A percentile compares a stretch with the other conserved stretches of the same genome.
Evolutionary conservation across 2,113 vertebrate genomes (phyloP).

Genomic region (Myrmecobius fasciatus): DNA sequence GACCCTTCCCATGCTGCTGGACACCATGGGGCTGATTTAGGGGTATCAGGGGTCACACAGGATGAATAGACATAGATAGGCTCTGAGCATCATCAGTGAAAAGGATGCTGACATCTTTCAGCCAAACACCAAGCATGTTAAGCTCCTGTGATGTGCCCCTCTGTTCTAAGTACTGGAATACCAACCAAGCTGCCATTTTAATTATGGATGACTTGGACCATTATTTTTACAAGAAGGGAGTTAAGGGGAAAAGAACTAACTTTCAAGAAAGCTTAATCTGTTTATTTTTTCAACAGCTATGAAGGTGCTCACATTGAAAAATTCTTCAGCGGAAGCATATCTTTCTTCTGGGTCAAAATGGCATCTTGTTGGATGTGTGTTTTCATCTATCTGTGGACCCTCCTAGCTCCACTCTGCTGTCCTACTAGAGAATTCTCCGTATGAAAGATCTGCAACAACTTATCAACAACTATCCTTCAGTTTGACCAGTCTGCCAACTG

Average conservation of each 20-base stretch:
- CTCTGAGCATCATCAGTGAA: not conserved
- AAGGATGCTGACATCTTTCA: not conserved
- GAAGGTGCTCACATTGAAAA: conserved; percentile 92
- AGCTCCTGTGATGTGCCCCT: not conserved
- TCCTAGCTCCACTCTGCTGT: conserved; percentile 92
- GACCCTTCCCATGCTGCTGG: not conserved
- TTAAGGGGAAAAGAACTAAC: not conserved
- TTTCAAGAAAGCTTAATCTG: not conserved
- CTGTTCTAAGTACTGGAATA: not conserved
- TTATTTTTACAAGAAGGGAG: not conserved
- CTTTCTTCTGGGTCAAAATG: conserved; percentile 98
- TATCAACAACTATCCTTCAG: not conserved
- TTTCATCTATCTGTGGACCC: conserved; percentile 91
- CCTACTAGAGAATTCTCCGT: conserved; percentile 83
- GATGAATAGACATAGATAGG: not conserved
- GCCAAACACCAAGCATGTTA: not conserved
- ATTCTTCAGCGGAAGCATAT: conserved; percentile 93
- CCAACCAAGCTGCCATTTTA: not conserved
- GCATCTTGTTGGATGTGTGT: conserved; percentile 96
- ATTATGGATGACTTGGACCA: not conserved
- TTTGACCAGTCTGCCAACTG: not conserved
- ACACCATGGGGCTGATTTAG: not conserved
- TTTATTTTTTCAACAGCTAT: conserved; percentile 84
- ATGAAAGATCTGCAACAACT: conserved; percentile 68
- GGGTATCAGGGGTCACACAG: not conserved